phyloP scores from a whole-genome alignment of 2,888 invertebrate genomes.

The Cheilosia scutellata region DNA sequence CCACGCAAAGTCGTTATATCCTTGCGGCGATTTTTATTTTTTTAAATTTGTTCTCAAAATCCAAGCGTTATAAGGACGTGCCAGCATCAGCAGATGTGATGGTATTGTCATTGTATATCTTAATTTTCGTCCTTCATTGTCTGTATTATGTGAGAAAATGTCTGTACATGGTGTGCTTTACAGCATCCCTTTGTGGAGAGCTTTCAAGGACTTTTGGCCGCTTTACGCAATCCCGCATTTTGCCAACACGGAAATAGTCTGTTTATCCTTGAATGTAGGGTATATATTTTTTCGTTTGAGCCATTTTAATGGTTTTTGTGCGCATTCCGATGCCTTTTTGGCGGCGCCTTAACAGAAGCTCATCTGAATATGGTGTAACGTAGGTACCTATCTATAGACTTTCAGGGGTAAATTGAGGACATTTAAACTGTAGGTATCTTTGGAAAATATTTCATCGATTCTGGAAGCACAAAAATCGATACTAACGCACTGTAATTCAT shows the following conservation, averaged over 20 bases:
- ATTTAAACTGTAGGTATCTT: slow-evolving; percentile 5
- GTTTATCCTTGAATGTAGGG: slow-evolving; percentile 53
- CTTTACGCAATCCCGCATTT: not conserved
- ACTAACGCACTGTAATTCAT: slow-evolving; percentile 3
- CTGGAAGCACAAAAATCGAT: slow-evolving; percentile 47
- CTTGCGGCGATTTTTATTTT: slow-evolving; percentile 34
- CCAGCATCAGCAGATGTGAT: not conserved
- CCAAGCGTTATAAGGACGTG: slow-evolving; percentile 7
- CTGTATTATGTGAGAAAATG: slow-evolving; percentile 15
- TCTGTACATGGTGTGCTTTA: slow-evolving; percentile 35
- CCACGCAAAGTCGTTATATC: slow-evolving; percentile 13
- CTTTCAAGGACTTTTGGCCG: slow-evolving; percentile 55
- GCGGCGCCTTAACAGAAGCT: not conserved
- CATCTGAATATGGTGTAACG: not conserved
- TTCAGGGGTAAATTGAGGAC: slow-evolving; percentile 39
- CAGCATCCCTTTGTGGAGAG: slow-evolving; percentile 18
- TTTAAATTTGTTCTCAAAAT: slow-evolving; percentile 5
- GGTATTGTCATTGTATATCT: slow-evolving; percentile 10
- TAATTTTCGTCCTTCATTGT: slow-evolving; percentile 34
- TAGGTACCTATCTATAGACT: not conserved
- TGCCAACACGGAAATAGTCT: slow-evolving; percentile 39
- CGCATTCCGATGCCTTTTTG: slow-evolving; percentile 37
- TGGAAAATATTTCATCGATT: slow-evolving; percentile 8
- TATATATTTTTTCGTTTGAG: slow-evolving; percentile 7
- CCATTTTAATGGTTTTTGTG: slow-evolving; percentile 26